Base-by-base conservation (phyloP, 2,888 invertebrate genomes). In the Eretmocerus hayati region DNA sequence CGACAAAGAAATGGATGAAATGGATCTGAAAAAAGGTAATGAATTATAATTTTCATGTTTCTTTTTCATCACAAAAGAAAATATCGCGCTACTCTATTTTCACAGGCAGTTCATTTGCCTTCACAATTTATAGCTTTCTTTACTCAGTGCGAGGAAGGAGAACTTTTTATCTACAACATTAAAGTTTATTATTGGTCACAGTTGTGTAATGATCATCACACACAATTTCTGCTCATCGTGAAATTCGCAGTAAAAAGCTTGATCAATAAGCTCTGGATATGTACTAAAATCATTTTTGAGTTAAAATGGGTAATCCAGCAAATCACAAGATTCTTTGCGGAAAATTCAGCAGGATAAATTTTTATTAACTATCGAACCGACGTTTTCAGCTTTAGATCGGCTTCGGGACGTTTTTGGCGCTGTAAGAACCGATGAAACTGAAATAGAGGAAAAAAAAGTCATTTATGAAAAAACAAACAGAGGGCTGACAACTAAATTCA, bases 1-100 rank as follows among this genome's bases (percentile, higher is more conserved):
- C 62, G 90, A 91, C 66, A 79, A 84, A 5, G 87, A 90, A 66
- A 87, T 92, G 85, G 90, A 92, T 62, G 81, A 82, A 26, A 83
- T 88, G 77, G 84, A 87, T 60, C 72, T 88, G 50, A 79, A 81
- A 71, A 80, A 79, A 74, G 87, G 88, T 87, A 72, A 66, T 30
- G n/a, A n/a, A n/a, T n/a, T n/a, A n/a, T n/a, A n/a, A n/a, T n/a
- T n/a, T n/a, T n/a, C n/a, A n/a, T n/a, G n/a, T n/a, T n/a, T n/a
- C n/a, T n/a, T n/a, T n/a, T n/a, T n/a, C n/a, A n/a, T n/a, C n/a
- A n/a, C n/a, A n/a, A n/a, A n/a, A n/a, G n/a, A n/a, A n/a, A n/a
- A n/a, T n/a, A n/a, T n/a, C n/a, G n/a, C n/a, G n/a, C n/a, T n/a
- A n/a, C n/a, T n/a, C n/a, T n/a, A n/a, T n/a, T n/a, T n/a, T n/a